These are phyloP conservation scores for Drosophila anomelani DNA, from an alignment of 2,888 invertebrate species.

Conservation along the genomic window DNA sequence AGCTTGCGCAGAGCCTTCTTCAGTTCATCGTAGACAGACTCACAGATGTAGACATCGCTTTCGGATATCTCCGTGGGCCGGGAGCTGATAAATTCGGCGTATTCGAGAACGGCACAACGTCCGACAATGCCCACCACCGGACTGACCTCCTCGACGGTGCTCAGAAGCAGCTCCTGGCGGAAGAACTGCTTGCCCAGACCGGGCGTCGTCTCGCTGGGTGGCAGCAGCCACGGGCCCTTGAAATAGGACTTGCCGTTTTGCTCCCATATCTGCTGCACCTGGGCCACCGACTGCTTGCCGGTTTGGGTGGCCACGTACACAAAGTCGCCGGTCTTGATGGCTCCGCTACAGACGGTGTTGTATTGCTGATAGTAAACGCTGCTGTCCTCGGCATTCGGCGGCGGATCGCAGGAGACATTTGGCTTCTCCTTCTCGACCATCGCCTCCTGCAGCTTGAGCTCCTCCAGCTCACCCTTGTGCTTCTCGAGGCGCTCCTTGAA, in stretches of 20 bases:
- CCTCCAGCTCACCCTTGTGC: slow-evolving; percentile 94
- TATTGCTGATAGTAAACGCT: slow-evolving; percentile 97
- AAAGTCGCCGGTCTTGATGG: slow-evolving; percentile 95
- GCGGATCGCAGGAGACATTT: slow-evolving; percentile 90
- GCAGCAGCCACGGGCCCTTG: slow-evolving; percentile 96
- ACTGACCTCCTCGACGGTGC: slow-evolving; percentile 95
- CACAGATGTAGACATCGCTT: slow-evolving; percentile 96
- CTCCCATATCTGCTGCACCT: slow-evolving; percentile 98
- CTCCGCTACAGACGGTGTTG: slow-evolving; percentile 92
- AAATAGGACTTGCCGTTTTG: slow-evolving; percentile 96
- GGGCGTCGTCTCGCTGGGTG: slow-evolving; percentile 94
- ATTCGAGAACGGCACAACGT: slow-evolving; percentile 95
- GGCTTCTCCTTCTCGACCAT: slow-evolving; percentile 94
- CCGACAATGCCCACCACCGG: slow-evolving; percentile 96
- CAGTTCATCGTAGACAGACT: slow-evolving; percentile 95
- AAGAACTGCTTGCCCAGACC: slow-evolving; percentile 92
- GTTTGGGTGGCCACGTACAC: slow-evolving; percentile 97
- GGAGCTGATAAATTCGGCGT: slow-evolving; percentile 95
- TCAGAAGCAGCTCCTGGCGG: slow-evolving; percentile 96
- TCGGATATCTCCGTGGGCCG: slow-evolving; percentile 97
- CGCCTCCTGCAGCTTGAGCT: slow-evolving; percentile 92
- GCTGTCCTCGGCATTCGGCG: slow-evolving; percentile 90
- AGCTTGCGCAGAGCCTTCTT: slow-evolving; percentile 90
- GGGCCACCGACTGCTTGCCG: slow-evolving; percentile 95
- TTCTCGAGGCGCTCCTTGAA: slow-evolving; percentile 96